A percentile compares a stretch with the other conserved stretches of the same genome.
phyloP scores from a whole-genome alignment of 2,888 invertebrate species.

The Nephrotoma flavescens region DNA sequence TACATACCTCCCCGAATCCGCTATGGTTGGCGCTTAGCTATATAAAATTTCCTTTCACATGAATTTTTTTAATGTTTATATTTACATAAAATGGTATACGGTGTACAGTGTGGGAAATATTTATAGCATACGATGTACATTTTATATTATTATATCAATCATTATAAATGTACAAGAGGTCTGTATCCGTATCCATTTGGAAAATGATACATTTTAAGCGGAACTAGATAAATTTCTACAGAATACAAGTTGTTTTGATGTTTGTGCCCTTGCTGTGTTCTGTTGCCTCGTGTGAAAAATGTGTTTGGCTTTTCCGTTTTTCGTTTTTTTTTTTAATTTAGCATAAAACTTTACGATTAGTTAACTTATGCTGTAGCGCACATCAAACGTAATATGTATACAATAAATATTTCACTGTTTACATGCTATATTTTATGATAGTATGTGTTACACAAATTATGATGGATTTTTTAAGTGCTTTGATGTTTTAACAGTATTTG shows the following conservation, averaged over 20 bases:
- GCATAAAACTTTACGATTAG: not conserved
- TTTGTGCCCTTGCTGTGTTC: not conserved
- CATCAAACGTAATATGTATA: not conserved
- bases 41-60: not conserved
- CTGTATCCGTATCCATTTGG: not conserved
- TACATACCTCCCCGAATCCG: not conserved
- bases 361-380: not conserved
- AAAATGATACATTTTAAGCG: not conserved
- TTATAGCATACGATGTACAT: not conserved
- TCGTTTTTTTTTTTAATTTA: not conserved
- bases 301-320: not conserved
- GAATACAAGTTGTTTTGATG: not conserved
- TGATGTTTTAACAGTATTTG: not conserved
- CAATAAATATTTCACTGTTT: not conserved
- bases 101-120: not conserved
- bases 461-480: not conserved
- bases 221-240: not conserved
- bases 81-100: not conserved
- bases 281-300: not conserved
- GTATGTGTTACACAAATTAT: not conserved
- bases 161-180: not conserved
- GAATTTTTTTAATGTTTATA: not conserved
- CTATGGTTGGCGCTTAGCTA: not conserved
- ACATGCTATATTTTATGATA: not conserved
- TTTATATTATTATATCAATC: too few relatives aligned